Evolutionary conservation across 2,888 invertebrate species (phyloP).

Genomic region (Ophonus ardosiacus): DNA sequence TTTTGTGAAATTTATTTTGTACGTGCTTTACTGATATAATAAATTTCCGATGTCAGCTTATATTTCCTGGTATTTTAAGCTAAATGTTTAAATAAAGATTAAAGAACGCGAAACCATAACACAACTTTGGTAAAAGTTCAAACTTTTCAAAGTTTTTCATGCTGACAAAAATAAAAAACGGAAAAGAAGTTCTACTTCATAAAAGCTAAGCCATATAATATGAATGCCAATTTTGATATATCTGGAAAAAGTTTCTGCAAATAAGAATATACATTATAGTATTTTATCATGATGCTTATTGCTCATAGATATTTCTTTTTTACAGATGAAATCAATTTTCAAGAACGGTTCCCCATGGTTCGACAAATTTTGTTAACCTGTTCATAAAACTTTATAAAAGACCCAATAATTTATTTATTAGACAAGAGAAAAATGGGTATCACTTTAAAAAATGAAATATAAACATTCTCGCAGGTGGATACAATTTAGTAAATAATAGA

Average conservation of each 20-base stretch:
- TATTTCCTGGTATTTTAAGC: conserved; percentile 23
- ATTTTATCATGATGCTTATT: too few species aligned
- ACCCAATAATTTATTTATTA: neutral
- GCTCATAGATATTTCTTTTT: too few species aligned
- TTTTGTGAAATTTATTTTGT: neutral
- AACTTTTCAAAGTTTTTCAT: conserved; percentile 30
- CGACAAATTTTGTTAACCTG: too few species aligned
- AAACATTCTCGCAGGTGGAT: neutral
- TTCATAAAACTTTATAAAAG: too few species aligned
- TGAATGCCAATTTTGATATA: conserved; percentile 52
- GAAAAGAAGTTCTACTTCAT: conserved; percentile 41
- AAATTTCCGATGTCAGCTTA: conserved; percentile 14
- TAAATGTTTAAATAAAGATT: conserved; percentile 50
- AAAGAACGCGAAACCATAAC: conserved; percentile 27
- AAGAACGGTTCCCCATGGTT: too few species aligned
- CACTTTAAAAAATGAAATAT: neutral
- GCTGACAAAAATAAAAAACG: conserved; percentile 38
- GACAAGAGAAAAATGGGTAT: neutral
- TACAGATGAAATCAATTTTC: neutral
- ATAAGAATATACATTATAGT: conserved; percentile 41
- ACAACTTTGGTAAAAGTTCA: conserved; percentile 39
- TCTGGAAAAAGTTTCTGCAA: conserved; percentile 40
- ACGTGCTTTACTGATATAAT: neutral
- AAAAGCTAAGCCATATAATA: conserved; percentile 38
- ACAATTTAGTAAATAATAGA: conserved; percentile 29